Evolutionary conservation across 2,888 invertebrate species (phyloP), one percentile per base, ranked within the genome.

Genomic region (Cerastis leucographa): DNA sequence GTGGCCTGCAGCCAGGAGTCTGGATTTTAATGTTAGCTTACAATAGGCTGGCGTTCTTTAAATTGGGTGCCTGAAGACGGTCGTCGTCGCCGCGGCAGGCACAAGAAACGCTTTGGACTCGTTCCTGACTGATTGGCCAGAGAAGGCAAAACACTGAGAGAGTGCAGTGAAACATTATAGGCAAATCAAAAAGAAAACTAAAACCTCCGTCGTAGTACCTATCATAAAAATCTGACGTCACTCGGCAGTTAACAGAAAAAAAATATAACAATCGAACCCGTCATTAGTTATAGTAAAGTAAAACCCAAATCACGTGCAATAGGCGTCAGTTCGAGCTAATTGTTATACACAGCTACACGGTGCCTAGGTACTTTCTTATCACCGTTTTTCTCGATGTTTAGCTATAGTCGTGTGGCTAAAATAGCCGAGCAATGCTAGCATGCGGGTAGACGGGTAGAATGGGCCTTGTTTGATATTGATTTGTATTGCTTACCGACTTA

Each of bases 381-480:
- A 74, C 2, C 9, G 81, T 49, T 35, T 56, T 85, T 84, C 85
- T 84, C 83, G 74, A 67, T 84, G 86, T 84, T 84, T 84, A 61
- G 74, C 64, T 85, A 83, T 78, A 68, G 54, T 12, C 11, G 29
- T 66, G n/a, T 62, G 56, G 51, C n/a, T 67, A 22, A 64, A 73
- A 54, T 67, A 76, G 64, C 29, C 54, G 29, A 35, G 12, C 6
- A 62, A 75, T 59, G 46, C 44, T 56, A 61, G 22, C 35, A 61
- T 74, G 71, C 54, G 81, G 81, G 82, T 74, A 51, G 25, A 1
- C 11, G n/a, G 19, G 42, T 42, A 9, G n/a, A 12, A 42, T 42
- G 35, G 56, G 66, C 59, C 62, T 82, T 74, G 65, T 46, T 51
- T 40, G 29, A 29, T 69, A 82, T 82, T 69, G 85, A 77, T 74